Conservation (phyloP, 2,797 vertebrate species). For the Peromyscus eremicus region DNA sequence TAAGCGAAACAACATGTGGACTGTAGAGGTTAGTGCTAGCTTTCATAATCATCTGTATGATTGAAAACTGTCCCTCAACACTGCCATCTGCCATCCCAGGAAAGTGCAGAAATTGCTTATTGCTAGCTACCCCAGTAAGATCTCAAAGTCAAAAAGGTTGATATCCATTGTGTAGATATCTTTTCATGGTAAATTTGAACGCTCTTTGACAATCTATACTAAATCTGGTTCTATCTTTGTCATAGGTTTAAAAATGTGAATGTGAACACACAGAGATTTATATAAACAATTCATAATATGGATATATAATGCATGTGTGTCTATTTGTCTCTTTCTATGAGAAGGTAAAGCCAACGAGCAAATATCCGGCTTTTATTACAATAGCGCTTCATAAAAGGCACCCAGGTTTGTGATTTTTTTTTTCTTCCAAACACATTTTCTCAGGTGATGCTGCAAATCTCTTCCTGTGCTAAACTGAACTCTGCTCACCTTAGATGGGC, state of each 20-base stretch:
- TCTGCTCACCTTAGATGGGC: not conserved
- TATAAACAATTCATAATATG: not conserved
- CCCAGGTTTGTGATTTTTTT: not conserved
- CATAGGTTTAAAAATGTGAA: not conserved
- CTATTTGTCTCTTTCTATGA: not conserved
- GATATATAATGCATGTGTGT: not conserved
- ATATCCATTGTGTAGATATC: not conserved
- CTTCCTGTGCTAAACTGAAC: not conserved
- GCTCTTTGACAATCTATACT: not conserved
- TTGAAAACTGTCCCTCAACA: not conserved
- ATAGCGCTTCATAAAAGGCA: not conserved
- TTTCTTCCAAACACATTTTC: not conserved
- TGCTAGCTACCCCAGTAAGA: not conserved
- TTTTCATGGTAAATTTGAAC: not conserved
- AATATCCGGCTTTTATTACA: not conserved
- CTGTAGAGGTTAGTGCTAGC: not conserved
- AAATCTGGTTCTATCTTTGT: not conserved
- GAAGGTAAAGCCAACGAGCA: not conserved
- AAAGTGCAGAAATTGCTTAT: not conserved
- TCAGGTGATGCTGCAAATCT: not conserved
- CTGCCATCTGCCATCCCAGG: rapidly evolving
- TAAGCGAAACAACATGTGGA: not conserved
- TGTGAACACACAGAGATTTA: not conserved
- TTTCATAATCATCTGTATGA: not conserved
- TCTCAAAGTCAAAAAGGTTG: not conserved